Evolutionary conservation across 2,797 vertebrate genomes (phyloP), one percentile per base, ranked within the genome.

Genomic region (Acrossocheilus wenchowensis): DNA sequence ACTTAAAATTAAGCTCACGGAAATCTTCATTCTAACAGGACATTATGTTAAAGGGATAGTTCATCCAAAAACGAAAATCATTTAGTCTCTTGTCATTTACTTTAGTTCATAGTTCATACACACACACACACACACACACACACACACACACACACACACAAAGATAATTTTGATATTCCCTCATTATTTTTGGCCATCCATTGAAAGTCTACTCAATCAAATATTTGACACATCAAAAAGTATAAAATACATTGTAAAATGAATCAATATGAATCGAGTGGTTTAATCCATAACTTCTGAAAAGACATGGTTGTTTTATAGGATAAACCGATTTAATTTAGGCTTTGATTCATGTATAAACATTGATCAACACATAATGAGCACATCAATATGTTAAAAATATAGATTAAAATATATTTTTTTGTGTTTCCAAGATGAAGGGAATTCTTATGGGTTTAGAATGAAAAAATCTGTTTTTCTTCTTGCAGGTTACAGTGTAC

Each of bases 401-500:
- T 50, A 50, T 50, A 5, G 52, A 54, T 54, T 54, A 19, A 54
- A 54, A 54, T 54, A 52, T 52, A 5, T 50, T 5, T 50, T 11
- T 48, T 1, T 50, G 7, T 60, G 57, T 60, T 62, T 26, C 1
- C 9, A 62, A 26, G 10, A 62, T 26, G 60, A 60, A 60, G 9
- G 23, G 23, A 10, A n/a, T 23, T n/a, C 57, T n/a, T n/a, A 60
- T 60, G 1, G 1, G 23, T 57, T 57, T 57, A 8, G 54, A 23
- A 57, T 57, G 8, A 52, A 11, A 11, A 43, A 43, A 43, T 10
- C 0, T 10, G 9, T 72, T 74, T 54, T 80, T 73, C 12, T 54
- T 69, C 10, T 36, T 52, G 43, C 89, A 97, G 96, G 94, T 96
- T 60, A 91, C 89, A 6, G 85, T 96, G 71, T 86, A 84, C 83